Percentiles rank a stretch among this genome's conserved stretches.
Evolutionary conservation across 2,797 vertebrate genomes (phyloP).

Genomic region (Uromys caudimaculatus): DNA sequence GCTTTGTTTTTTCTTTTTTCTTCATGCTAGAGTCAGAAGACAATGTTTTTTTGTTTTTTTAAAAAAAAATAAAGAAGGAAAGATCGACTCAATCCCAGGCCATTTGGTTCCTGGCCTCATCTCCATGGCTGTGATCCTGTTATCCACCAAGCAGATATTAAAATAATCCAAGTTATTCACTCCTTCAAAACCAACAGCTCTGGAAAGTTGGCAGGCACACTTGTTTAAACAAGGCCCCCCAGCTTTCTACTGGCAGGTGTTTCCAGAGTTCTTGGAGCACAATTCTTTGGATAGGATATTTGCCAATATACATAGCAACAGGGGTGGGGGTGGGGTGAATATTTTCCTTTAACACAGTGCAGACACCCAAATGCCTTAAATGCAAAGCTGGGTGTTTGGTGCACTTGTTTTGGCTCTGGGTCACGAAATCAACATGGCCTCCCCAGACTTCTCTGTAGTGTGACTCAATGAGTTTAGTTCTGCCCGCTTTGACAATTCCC

Average conservation of each 20-base stretch:
- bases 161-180: slow-evolving; percentile 86
- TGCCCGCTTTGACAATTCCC: slow-evolving; percentile 7
- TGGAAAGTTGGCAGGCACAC: slow-evolving; percentile 89
- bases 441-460: background rate
- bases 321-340: slow-evolving; percentile 27
- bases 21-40: slow-evolving; percentile 1
- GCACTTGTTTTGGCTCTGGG: slow-evolving; percentile 79
- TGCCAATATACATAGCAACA: slow-evolving; percentile 91
- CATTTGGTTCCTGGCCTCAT: slow-evolving; percentile 77
- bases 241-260: slow-evolving; percentile 91
- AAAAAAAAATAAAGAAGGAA: slow-evolving; percentile 29
- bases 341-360: slow-evolving; percentile 85
- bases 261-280: slow-evolving; percentile 89
- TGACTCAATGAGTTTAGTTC: background rate
- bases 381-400: slow-evolving; percentile 74
- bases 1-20: background rate
- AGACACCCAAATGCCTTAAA: slow-evolving; percentile 83
- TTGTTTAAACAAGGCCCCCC: slow-evolving; percentile 90
- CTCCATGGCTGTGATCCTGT: slow-evolving; percentile 82
- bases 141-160: slow-evolving; percentile 86
- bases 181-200: slow-evolving; percentile 85
- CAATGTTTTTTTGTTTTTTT: slow-evolving; percentile 59
- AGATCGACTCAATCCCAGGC: slow-evolving; percentile 76
- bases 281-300: slow-evolving; percentile 86
- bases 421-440: slow-evolving; percentile 68